These are phyloP conservation scores for Neodiprion pinetum DNA, from an alignment of 1,140 invertebrate species.

Conservation along the genomic window DNA sequence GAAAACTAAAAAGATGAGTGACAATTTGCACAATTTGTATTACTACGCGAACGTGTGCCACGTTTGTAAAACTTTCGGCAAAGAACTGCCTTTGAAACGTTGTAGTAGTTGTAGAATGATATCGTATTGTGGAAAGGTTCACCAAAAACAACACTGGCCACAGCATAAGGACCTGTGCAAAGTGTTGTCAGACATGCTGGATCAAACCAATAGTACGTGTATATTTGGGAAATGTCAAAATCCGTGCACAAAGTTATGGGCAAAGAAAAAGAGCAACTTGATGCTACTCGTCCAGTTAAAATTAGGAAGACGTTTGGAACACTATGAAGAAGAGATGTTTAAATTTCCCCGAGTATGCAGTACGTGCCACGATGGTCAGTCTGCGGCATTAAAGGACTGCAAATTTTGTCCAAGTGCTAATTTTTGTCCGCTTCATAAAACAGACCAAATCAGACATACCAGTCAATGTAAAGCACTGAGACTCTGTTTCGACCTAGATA, in stretches of 20 bases:
- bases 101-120: constrained; percentile 51
- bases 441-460: constrained; percentile 27
- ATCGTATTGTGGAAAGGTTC: constrained; percentile 44
- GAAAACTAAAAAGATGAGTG: background rate
- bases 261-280: constrained; percentile 39
- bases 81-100: constrained; percentile 38
- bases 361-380: constrained; percentile 38
- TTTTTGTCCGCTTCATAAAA: constrained; percentile 40
- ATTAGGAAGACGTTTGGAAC: constrained; percentile 32
- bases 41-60: constrained; percentile 47
- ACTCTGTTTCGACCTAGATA: constrained; percentile 37
- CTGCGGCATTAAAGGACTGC: constrained; percentile 37
- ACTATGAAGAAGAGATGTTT: constrained; percentile 47
- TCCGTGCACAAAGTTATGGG: constrained; percentile 29
- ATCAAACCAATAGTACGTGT: constrained; percentile 13
- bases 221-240: constrained; percentile 25
- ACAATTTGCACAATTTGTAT: constrained; percentile 5
- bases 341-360: constrained; percentile 43
- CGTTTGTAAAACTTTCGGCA: constrained; percentile 41
- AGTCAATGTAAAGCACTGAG: constrained; percentile 34
- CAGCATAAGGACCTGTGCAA: constrained; percentile 48
- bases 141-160: constrained; percentile 51
- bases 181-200: constrained; percentile 30
- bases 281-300: constrained; percentile 40
- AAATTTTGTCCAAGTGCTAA: constrained; percentile 37